Evolutionary conservation across 2,797 vertebrate genomes (phyloP).

Genomic region (Hemitrygon akajei): DNA sequence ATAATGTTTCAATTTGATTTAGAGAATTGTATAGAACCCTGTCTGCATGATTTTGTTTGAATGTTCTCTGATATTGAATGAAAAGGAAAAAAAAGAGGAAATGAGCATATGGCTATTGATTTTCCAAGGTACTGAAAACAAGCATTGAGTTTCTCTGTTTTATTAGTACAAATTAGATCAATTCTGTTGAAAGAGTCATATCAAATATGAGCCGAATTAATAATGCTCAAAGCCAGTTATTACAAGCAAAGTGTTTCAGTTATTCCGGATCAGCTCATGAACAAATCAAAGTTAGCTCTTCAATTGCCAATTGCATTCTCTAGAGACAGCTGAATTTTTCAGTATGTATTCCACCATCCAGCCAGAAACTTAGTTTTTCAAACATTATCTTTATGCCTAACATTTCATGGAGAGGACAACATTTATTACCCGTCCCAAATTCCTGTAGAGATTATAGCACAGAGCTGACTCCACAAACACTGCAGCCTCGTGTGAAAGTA

Average conservation of each 20-base stretch:
- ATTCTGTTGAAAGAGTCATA: not conserved
- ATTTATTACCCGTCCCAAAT: too few species aligned
- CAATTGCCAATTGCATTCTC: not conserved
- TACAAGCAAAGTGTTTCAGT: not conserved
- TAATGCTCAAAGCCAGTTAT: not conserved
- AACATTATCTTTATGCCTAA: not conserved
- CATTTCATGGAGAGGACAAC: too few species aligned
- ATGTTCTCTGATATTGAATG: not conserved
- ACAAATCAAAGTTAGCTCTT: not conserved
- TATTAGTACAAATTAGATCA: not conserved
- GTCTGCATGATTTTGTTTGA: not conserved
- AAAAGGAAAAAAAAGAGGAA: not conserved
- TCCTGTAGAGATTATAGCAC: too few species aligned
- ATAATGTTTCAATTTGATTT: not conserved
- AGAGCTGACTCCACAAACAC: too few species aligned
- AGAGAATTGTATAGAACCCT: not conserved
- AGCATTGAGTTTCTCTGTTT: not conserved
- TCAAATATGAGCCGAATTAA: not conserved
- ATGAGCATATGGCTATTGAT: not conserved
- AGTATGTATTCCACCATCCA: not conserved
- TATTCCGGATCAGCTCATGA: not conserved
- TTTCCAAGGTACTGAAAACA: slow-evolving; percentile 16
- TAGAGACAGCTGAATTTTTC: not conserved
- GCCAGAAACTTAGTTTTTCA: not conserved
- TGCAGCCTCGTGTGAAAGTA: too few species aligned